Conservation (phyloP, 2,888 invertebrate species). For the Vannuccia rotundouncinata region DNA sequence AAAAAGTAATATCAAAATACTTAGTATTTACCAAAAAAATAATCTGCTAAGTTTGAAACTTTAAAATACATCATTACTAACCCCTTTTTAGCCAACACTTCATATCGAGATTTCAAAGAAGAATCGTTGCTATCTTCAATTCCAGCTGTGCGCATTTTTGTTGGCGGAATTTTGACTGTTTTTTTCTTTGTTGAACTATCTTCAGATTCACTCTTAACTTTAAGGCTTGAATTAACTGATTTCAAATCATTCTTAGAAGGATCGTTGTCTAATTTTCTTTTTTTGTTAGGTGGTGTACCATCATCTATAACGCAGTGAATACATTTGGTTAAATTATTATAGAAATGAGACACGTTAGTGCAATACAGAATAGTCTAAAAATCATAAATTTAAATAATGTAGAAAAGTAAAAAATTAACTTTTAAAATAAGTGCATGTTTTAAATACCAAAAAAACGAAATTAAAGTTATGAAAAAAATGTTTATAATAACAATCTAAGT, state of each 20-base stretch:
- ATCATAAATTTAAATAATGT: too few species aligned
- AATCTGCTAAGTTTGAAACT: too few species aligned
- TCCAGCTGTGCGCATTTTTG: slow-evolving; percentile 33
- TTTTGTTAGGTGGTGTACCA: not conserved
- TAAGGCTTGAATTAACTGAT: not conserved
- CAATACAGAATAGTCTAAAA: too few species aligned
- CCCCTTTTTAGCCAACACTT: not conserved
- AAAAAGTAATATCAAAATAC: too few species aligned
- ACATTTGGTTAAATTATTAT: too few species aligned
- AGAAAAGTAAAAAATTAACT: too few species aligned
- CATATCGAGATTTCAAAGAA: not conserved
- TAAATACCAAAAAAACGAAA: too few species aligned
- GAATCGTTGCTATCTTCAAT: slow-evolving; percentile 14
- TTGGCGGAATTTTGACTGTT: slow-evolving; percentile 34
- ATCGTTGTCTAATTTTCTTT: not conserved
- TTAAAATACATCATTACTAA: not conserved
- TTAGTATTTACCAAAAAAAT: too few species aligned
- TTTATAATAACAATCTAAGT: too few species aligned
- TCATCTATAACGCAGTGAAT: not conserved
- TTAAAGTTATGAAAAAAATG: not conserved
- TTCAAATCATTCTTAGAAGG: too few species aligned
- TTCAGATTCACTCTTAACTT: not conserved
- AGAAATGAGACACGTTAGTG: too few species aligned
- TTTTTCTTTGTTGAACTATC: not conserved
- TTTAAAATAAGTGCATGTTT: too few species aligned